A percentile compares a stretch with the other conserved stretches of the same genome.
Conservation (phyloP, 2,113 vertebrate genomes). For the Porphyrio hochstetteri region DNA sequence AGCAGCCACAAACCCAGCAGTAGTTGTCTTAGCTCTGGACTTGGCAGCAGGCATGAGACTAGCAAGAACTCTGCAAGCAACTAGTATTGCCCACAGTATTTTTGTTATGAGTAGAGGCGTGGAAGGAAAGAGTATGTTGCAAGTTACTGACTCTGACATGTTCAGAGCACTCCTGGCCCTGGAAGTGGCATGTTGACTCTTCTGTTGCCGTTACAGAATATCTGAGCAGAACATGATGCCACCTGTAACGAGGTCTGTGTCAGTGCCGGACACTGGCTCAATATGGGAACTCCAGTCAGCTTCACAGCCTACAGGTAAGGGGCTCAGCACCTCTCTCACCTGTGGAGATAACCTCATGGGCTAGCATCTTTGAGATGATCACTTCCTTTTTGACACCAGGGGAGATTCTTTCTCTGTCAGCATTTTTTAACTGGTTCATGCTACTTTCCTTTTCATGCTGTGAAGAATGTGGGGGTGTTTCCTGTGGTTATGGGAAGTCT, state of each 20-base stretch:
- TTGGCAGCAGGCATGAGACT: not conserved
- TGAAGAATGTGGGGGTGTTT: not conserved
- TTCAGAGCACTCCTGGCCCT: conserved; percentile 18
- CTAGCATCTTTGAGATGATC: not conserved
- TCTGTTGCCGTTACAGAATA: conserved; percentile 80
- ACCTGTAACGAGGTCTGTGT: conserved; percentile 90
- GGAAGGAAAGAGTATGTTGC: conserved; percentile 12
- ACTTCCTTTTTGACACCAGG: not conserved
- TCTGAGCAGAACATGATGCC: conserved; percentile 91
- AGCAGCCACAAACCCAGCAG: not conserved
- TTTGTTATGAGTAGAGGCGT: conserved; percentile 30
- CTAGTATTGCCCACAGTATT: not conserved
- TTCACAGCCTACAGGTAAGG: conserved; percentile 86
- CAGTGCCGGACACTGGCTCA: conserved; percentile 91
- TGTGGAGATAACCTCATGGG: not conserved
- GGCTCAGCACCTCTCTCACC: not conserved
- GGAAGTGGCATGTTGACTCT: conserved; percentile 38
- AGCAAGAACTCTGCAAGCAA: not conserved
- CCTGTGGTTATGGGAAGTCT: not conserved
- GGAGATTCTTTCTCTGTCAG: not conserved
- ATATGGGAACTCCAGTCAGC: conserved; percentile 96
- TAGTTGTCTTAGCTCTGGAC: not conserved
- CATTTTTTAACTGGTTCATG: not conserved
- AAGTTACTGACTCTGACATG: not conserved
- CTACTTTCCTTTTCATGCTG: not conserved